Evolutionary conservation across 1,140 invertebrate species (phyloP).

Genomic region (Bombus pyrosoma): DNA sequence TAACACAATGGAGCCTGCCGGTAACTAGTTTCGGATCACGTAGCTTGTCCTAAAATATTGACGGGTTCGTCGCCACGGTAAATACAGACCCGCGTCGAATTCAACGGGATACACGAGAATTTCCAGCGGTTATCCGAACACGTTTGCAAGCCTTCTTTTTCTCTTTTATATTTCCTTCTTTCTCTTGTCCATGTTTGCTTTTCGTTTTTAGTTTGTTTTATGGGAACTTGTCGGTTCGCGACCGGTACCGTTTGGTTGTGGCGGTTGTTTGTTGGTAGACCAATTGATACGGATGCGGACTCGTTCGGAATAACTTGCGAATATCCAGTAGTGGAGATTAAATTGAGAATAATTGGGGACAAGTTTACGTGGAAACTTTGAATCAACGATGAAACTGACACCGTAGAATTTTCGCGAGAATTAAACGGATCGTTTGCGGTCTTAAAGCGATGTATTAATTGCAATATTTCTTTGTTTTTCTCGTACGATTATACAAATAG

Average conservation of each 20-base stretch:
- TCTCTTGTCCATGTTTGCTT: neutral
- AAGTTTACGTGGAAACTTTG: too few relatives aligned
- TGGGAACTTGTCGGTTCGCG: neutral
- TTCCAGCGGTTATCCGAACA: neutral
- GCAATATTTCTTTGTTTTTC: too few relatives aligned
- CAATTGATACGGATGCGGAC: neutral
- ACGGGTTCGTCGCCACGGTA: slow-evolving; percentile 32
- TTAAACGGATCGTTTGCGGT: too few relatives aligned
- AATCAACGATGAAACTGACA: too few relatives aligned
- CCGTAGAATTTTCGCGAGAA: too few relatives aligned
- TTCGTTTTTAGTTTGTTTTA: neutral
- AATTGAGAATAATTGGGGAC: too few relatives aligned
- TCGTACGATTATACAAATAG: neutral
- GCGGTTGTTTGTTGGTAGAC: neutral
- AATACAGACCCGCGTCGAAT: slow-evolving; percentile 10
- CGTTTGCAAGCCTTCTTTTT: neutral
- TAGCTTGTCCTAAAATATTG: slow-evolving; percentile 53
- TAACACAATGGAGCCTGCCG: slow-evolving; percentile 35
- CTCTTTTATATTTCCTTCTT: neutral
- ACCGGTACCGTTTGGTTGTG: neutral
- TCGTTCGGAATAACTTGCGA: too few relatives aligned
- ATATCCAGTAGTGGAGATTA: too few relatives aligned
- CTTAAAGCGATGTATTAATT: too few relatives aligned
- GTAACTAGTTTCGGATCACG: slow-evolving; percentile 54
- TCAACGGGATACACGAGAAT: neutral